Base-by-base conservation (phyloP, 53 echinoderm and acorn worm genomes). In the Echinometra lucunter region DNA sequence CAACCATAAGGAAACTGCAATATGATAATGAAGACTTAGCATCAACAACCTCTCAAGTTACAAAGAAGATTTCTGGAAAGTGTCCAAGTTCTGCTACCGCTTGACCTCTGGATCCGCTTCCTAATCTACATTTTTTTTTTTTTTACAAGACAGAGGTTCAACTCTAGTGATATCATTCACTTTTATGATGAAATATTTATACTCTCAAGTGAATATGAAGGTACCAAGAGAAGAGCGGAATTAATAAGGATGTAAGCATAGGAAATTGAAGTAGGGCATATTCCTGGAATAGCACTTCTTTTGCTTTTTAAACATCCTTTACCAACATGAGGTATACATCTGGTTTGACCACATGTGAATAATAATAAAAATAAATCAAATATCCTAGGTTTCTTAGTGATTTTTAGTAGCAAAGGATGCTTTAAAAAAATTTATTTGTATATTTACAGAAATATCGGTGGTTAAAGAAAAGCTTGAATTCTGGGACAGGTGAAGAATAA, bases 251-350 rank as follows among this genome's bases (percentile, higher is more conserved):
- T 85, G 30, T n/a, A 47, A 37, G 49, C 45, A 85, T 28, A 85
- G 85, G 53, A 85, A 85, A 49, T 85, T 27, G 30, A 85, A 2
- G n/a, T 47, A 23, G 85, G 47, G 40, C 49, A 47, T 47, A n/a
- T 85, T 49, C 85, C 28, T 85, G 85, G 85, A 85, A 85, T 85
- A 85, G 28, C 30, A 7, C 6, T 49, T 25, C 30, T 44, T 81
- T 3, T 34, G 9, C 17, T 8, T 58, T 2, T 19, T 2, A 18
- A 23, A 85, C 85, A 85, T 85, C 53, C 85, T 85, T 49, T 28
- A 13, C 49, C n/a, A 85, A 85, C 45, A 85, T 85, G 2, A 27
- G 85, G 85, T 28, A 85, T 30, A 85, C 85, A 85, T 49, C 85
- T 85, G 85, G 45, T 85, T 28, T 49, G 19, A 78, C 78, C 42